Conservation (phyloP, 2,113 vertebrate genomes). For the Zapornia atra region DNA sequence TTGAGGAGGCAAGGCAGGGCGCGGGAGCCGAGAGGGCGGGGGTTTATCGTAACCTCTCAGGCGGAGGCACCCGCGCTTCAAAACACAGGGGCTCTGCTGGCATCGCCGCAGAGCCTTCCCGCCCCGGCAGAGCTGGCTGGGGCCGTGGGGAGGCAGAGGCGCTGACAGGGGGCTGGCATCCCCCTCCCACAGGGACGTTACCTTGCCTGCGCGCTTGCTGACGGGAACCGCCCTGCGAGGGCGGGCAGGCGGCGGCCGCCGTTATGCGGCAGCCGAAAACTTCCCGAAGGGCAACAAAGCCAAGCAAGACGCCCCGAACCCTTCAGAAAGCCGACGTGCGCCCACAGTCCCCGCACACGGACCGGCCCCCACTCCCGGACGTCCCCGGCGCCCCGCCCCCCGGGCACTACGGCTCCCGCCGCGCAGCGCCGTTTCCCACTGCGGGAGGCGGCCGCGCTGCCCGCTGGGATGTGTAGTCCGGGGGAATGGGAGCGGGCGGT, state of each 20-base stretch:
- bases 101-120: background rate
- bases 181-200: no score
- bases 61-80: fast-evolving
- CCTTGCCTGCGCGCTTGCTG: no score
- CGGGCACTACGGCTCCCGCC: background rate
- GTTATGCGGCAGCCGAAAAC: background rate
- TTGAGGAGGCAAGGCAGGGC: no score
- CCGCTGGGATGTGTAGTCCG: background rate
- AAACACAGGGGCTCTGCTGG: fast-evolving
- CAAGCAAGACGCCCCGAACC: no score
- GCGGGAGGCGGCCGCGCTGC: background rate
- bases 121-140: fast-evolving
- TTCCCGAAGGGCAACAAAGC: background rate
- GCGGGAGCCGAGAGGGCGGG: fast-evolving
- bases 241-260: background rate
- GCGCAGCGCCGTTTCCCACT: fast-evolving
- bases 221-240: background rate
- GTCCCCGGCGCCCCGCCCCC: fast-evolving
- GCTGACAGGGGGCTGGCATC: fast-evolving
- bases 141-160: no score
- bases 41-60: fast-evolving
- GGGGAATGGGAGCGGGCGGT: fast-evolving
- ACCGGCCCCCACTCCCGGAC: fast-evolving
- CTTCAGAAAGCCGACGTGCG: fast-evolving
- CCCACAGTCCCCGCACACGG: fast-evolving